Base-by-base conservation (phyloP, 2,888 invertebrate species). In the Apocheima hispidaria region DNA sequence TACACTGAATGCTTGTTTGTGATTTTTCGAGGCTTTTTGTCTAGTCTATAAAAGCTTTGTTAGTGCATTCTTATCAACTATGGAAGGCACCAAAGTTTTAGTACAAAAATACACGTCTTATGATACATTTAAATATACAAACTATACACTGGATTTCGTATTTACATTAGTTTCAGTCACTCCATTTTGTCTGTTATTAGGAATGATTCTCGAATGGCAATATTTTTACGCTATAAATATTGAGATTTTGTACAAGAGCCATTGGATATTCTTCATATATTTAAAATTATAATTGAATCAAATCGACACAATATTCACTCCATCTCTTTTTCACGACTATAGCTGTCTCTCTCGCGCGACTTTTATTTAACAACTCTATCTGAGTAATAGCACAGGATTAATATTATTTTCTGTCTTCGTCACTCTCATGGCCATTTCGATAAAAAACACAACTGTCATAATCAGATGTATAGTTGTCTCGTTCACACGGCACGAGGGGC, bases 41-140 rank as follows among this genome's bases (percentile, higher is more conserved):
- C 35, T 12, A 41, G 18, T 33, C n/a, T 50, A 30, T 38, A 21
- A n/a, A 65, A 36, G 57, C 62, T 57, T 14, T 43, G 68, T 74
- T 78, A 80, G 77, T 75, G 76, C 78, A 79, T 73, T 79, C 81
- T 83, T 82, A 84, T 62, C 0, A 63, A 50, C 78, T 83, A 84
- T 83, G 84, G 83, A 85, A 84, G 84, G 84, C 84, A 84, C 84
- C 82, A 75, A 71, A 68, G 65, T 70, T 75, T 74, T 69, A 70
- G 46, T 51, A 46, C 33, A 49, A 72, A 62, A 69, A 71, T 60
- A 66, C 12, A 41, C 36, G n/a, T 14, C 30, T 72, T 71, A 79
- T 70, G 72, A 51, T 60, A 69, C 50, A 66, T 38, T 30, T 28
- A 10, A 3, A 3, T 28, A 18, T 26, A 51, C 38, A 36, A 12